Conservation (phyloP, 2,113 vertebrate species). For the Argyrosomus japonicus region DNA sequence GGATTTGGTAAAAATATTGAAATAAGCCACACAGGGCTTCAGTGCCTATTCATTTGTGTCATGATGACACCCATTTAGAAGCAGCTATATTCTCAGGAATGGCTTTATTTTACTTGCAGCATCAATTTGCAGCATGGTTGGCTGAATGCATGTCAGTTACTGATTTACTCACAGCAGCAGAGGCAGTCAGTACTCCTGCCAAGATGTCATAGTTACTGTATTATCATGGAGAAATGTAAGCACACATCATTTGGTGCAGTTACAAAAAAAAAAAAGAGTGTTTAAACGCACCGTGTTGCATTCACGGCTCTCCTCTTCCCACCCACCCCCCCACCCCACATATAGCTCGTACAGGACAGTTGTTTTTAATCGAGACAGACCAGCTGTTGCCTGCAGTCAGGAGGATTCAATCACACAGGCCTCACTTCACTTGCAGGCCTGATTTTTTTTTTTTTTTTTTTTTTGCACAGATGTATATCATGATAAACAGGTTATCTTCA, state of each 20-base stretch:
- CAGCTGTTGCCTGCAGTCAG: conserved; percentile 61
- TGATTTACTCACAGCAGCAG: conserved; percentile 42
- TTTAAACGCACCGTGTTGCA: not conserved
- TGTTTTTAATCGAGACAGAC: conserved; percentile 13
- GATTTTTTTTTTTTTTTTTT: not conserved
- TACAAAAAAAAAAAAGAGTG: not conserved
- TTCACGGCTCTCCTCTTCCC: not conserved
- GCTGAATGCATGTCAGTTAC: not conserved
- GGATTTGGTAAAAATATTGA: conserved; percentile 15
- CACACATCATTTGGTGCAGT: not conserved
- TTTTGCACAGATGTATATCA: not conserved
- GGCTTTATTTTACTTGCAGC: not conserved
- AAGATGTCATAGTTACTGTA: conserved; percentile 49
- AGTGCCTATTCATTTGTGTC: conserved; percentile 36
- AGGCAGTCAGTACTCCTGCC: conserved; percentile 45
- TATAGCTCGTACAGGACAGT: not conserved
- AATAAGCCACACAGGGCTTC: conserved; percentile 23
- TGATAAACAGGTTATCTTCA: not conserved
- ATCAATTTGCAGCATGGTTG: not conserved
- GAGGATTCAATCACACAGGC: conserved; percentile 32
- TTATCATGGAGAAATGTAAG: not conserved
- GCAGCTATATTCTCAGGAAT: conserved; percentile 23
- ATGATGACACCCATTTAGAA: conserved; percentile 55
- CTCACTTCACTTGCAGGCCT: not conserved
- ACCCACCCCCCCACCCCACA: not conserved